These are phyloP conservation scores for Acanthococcus lagerstroemiae DNA, from an alignment of 2,888 invertebrate species.

Conservation along the genomic window DNA sequence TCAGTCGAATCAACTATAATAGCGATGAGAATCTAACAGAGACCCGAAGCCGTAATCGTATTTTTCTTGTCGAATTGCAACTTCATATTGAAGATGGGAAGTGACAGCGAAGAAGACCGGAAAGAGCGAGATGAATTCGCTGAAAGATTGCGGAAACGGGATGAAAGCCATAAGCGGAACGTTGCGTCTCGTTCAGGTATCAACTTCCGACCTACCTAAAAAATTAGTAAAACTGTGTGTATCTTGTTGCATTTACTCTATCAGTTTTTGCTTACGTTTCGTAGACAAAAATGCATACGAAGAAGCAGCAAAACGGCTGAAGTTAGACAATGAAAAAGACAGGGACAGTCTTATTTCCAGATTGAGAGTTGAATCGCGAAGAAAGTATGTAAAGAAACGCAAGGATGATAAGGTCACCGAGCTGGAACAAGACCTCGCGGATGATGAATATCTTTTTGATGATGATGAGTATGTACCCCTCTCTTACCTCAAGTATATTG, in stretches of 20 bases:
- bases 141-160: conserved; percentile 72
- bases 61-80: too few relatives aligned
- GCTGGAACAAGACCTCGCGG: conserved; percentile 84
- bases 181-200: conserved; percentile 49
- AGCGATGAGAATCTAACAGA: too few relatives aligned
- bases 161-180: conserved; percentile 78
- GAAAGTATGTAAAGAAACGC: conserved; percentile 89
- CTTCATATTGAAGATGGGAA: neutral
- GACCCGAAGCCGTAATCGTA: too few relatives aligned
- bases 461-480: conserved; percentile 64
- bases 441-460: conserved; percentile 92
- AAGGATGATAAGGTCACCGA: conserved; percentile 94
- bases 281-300: conserved; percentile 61
- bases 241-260: too few relatives aligned
- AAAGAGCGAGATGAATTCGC: conserved; percentile 92
- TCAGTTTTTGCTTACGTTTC: too few relatives aligned
- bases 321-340: conserved; percentile 69
- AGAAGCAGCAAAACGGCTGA: conserved; percentile 83
- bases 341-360: conserved; percentile 78
- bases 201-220: too few relatives aligned
- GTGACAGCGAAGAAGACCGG: conserved; percentile 61
- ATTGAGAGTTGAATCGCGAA: conserved; percentile 77
- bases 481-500: neutral
- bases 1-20: too few relatives aligned
- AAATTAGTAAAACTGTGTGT: too few relatives aligned